Conservation (phyloP, 2,797 vertebrate species). For the Trematomus bernacchii region DNA sequence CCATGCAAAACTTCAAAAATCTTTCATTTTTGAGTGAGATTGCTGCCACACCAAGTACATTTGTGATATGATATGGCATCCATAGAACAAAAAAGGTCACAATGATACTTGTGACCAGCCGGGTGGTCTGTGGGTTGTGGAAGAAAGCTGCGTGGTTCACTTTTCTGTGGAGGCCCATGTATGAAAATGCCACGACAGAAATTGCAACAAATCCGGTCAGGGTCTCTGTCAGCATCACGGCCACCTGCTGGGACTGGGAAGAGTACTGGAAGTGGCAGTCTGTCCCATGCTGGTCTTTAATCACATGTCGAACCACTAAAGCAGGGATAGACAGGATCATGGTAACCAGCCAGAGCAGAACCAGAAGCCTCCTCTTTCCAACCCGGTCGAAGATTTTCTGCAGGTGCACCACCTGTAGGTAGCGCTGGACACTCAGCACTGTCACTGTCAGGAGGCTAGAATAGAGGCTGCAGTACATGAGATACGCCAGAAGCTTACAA, state of each 20-base stretch:
- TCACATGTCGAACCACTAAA: constrained; percentile 21
- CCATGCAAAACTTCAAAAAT: not conserved
- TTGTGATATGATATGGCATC: constrained; percentile 28
- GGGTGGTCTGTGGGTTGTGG: constrained; percentile 38
- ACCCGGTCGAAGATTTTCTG: constrained; percentile 1
- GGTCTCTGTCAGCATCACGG: constrained; percentile 3
- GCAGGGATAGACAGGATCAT: constrained; percentile 32
- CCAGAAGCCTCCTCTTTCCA: constrained; percentile 16
- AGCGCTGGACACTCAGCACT: constrained; percentile 70
- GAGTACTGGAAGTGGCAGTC: rapidly evolving
- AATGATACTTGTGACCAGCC: constrained; percentile 38
- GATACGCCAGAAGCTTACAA: constrained; percentile 62
- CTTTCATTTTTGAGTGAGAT: not conserved
- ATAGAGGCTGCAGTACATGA: constrained; percentile 50
- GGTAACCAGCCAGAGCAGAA: constrained; percentile 43
- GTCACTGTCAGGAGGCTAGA: constrained; percentile 49
- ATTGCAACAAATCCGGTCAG: constrained; percentile 4
- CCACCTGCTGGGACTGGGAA: not conserved
- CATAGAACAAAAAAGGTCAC: constrained; percentile 27
- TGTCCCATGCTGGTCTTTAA: rapidly evolving
- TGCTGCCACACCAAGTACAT: constrained; percentile 24
- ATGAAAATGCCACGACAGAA: constrained; percentile 3
- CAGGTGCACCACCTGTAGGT: constrained; percentile 59
- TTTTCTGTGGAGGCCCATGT: constrained; percentile 19
- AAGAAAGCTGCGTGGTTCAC: constrained; percentile 43